phyloP scores from a whole-genome alignment of 2,797 vertebrate species.

The Phoxinus dragarum region DNA sequence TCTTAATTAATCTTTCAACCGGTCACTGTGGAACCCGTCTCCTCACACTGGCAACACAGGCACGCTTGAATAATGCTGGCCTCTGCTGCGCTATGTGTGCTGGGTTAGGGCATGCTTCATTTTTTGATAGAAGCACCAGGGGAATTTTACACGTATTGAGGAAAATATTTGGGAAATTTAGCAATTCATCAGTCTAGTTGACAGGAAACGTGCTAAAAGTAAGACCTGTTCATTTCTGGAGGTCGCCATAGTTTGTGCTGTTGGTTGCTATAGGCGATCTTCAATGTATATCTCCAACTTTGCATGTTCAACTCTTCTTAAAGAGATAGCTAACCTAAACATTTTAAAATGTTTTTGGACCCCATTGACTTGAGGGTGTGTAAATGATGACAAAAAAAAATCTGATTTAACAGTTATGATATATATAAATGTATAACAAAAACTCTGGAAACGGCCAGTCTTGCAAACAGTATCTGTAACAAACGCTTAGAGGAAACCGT shows the following conservation, averaged over 20 bases:
- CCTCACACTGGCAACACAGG: conserved; percentile 36
- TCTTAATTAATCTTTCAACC: conserved; percentile 65
- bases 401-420: not conserved
- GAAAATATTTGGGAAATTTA: conserved; percentile 18
- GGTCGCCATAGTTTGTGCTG: not conserved
- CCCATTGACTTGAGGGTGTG: not conserved
- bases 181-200: conserved; percentile 4
- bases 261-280: not conserved
- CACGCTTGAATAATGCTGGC: conserved; percentile 27
- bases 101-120: conserved; percentile 25
- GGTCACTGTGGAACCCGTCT: conserved; percentile 47
- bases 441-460: not conserved
- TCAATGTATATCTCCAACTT: not conserved
- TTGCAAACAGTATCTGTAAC: not conserved
- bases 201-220: not conserved
- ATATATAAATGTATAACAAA: not conserved
- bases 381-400: no score
- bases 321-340: not conserved
- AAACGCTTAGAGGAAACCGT: not conserved
- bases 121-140: conserved; percentile 6
- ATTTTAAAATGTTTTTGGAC: not conserved
- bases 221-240: not conserved
- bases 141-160: not conserved
- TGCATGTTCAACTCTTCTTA: not conserved
- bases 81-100: conserved; percentile 25